Conservation (phyloP, 2,888 invertebrate genomes). For the Zaprionus obscuricornis region DNA sequence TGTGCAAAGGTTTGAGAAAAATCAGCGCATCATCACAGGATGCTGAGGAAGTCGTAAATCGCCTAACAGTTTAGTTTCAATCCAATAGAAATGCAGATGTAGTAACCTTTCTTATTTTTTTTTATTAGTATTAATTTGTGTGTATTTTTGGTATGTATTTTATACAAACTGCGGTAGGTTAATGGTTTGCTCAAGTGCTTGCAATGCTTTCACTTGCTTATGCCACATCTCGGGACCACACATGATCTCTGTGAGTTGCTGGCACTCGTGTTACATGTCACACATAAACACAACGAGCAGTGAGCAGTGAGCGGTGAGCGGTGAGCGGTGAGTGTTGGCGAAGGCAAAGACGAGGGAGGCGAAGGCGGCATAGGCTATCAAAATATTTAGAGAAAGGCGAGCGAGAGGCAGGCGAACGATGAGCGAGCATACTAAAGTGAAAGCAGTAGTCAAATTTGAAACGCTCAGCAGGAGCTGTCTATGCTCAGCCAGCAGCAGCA, state of each 20-base stretch:
- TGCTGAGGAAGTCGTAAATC: conserved; percentile 75
- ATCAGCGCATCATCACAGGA: conserved; percentile 63
- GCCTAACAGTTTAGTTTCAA: conserved; percentile 55
- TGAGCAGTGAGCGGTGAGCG: no score
- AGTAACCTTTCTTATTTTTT: no score
- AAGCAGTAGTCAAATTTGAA: conserved; percentile 73
- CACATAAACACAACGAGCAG: conserved; percentile 58
- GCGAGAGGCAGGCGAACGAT: conserved; percentile 7
- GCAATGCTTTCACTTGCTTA: conserved; percentile 65
- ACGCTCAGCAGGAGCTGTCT: conserved; percentile 68
- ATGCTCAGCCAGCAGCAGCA: conserved; percentile 44
- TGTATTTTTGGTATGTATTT: conserved; percentile 50
- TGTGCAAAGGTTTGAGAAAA: conserved; percentile 35
- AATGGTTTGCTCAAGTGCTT: conserved; percentile 68
- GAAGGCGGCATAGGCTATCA: conserved; percentile 50
- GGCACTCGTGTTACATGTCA: conserved; percentile 66
- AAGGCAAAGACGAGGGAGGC: conserved; percentile 36
- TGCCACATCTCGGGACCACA: conserved; percentile 57
- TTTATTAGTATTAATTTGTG: conserved; percentile 69
- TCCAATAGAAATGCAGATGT: conserved; percentile 15
- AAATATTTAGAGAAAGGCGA: conserved; percentile 60
- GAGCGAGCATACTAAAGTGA: conserved; percentile 52
- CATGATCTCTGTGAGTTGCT: conserved; percentile 33
- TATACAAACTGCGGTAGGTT: conserved; percentile 77
- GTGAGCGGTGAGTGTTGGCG: no score